Evolutionary conservation across 2,888 invertebrate genomes (phyloP), one percentile per base, ranked within the genome.

Genomic region (Esperia sulphurella): DNA sequence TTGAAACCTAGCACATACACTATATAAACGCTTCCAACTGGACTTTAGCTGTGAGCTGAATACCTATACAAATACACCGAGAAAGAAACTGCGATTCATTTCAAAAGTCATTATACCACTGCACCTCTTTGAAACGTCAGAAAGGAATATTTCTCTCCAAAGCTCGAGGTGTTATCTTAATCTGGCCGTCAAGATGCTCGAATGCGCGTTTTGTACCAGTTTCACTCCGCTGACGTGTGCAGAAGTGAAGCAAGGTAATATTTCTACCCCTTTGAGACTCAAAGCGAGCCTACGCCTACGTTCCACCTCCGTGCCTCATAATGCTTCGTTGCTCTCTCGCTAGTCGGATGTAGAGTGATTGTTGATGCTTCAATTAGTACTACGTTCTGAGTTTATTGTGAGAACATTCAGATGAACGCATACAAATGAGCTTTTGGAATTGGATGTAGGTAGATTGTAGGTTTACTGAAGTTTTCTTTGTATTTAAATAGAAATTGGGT

Each of bases 161-260:
- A 70, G 69, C 66, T 66, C 59, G 58, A 71, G 69, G 76, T 68
- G 79, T 83, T 82, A 80, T 82, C 81, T 83, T 79, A 80, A 83
- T 83, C 82, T 81, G 65, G 65, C 58, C 64, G 75, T 68, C 73
- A 75, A 73, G 71, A 67, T 67, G 68, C 43, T 39, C 33, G 46
- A 43, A 14, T 45, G 50, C 48, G 44, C 44, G 50, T 45, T 48
- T 46, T 47, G 45, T 45, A 39, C 13, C 30, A 43, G 14, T 40
- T 21, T 41, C 44, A 39, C 33, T 21, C 14, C 29, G 10, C 39
- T 44, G 46, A 51, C 47, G 38, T 39, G 28, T 45, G 47, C 46
- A 41, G 30, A 31, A 40, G 46, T 46, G 21, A 35, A 35, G 63
- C 63, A 58, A 71, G 77, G 75, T 74, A 77, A 79, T 79, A 73